Evolutionary conservation across 53 echinoderm and acorn worm genomes (phyloP).

Genomic region (Zoroaster sp.): DNA sequence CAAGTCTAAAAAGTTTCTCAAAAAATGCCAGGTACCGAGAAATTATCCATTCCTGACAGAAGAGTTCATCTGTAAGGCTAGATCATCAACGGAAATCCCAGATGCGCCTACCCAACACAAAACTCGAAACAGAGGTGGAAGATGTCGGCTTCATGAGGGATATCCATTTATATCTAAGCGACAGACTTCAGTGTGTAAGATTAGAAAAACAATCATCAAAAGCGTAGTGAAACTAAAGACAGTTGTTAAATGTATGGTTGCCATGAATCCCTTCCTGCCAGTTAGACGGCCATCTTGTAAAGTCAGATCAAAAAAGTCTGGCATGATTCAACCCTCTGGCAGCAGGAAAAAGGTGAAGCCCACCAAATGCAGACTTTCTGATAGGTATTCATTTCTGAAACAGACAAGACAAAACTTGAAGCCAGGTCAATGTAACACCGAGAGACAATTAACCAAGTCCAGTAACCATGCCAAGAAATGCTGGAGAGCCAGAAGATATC

Average conservation of each 20-base stretch:
- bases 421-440: background rate
- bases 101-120: background rate
- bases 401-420: background rate
- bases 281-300: background rate
- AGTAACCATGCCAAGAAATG: background rate
- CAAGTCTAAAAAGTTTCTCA: background rate
- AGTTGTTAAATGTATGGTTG: background rate
- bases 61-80: background rate
- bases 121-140: background rate
- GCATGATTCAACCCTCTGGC: background rate
- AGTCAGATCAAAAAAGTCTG: background rate
- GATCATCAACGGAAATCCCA: background rate
- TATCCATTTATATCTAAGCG: background rate
- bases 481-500: background rate
- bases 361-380: background rate
- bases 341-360: background rate
- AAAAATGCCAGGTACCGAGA: background rate
- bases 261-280: background rate
- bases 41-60: background rate
- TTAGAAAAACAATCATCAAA: background rate
- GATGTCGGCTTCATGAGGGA: background rate
- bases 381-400: background rate
- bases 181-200: background rate
- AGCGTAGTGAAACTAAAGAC: background rate
- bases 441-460: background rate